A percentile compares a stretch with the other conserved stretches of the same genome.
These are phyloP conservation scores for Oikopleura dioica DNA, from an alignment of 23 tunicate species.

Conservation along the genomic window DNA sequence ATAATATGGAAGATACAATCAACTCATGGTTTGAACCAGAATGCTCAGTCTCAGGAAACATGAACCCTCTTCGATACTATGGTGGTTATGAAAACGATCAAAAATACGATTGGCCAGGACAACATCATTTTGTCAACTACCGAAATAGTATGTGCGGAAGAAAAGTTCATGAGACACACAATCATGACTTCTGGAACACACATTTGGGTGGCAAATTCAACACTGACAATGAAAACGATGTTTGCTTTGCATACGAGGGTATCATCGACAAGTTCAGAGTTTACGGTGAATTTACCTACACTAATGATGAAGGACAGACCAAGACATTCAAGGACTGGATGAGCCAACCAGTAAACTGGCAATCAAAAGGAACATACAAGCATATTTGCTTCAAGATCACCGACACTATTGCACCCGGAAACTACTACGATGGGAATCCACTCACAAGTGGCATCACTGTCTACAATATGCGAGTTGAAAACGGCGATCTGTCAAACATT, in stretches of 20 bases:
- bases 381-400: not conserved
- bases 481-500: not conserved
- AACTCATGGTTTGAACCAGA: not conserved
- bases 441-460: not conserved
- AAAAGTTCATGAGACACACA: not conserved
- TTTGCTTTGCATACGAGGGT: slow-evolving; percentile 12
- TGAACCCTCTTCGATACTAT: not conserved
- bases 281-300: not conserved
- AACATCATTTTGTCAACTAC: not conserved
- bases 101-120: slow-evolving; percentile 2
- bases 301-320: not conserved
- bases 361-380: not conserved
- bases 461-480: not conserved
- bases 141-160: not conserved
- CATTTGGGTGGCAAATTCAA: not conserved
- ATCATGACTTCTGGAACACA: slow-evolving; percentile 7
- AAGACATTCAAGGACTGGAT: not conserved
- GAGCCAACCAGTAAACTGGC: not conserved
- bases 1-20: not conserved
- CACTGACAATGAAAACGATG: not conserved
- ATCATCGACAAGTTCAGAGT: not conserved
- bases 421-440: not conserved
- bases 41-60: not conserved
- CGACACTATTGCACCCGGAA: not conserved
- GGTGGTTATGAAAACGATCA: not conserved